These are phyloP conservation scores for Nansenia antarctica DNA, from an alignment of 2,113 vertebrate species.

Conservation along the genomic window DNA sequence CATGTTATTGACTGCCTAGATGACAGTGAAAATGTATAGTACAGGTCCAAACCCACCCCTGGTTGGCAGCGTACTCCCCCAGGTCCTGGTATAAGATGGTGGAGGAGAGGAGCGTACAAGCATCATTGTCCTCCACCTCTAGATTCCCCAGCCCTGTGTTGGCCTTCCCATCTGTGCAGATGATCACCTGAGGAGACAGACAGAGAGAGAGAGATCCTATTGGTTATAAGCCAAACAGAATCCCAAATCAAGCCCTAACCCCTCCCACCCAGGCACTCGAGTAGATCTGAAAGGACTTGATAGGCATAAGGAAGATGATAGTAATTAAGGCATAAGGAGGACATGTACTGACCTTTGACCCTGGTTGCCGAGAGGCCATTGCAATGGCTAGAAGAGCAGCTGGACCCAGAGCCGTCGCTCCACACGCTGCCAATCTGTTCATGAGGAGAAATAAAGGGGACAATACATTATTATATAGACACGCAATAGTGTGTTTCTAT, in stretches of 20 bases:
- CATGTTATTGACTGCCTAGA: too few species aligned
- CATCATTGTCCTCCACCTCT: conserved; percentile 63
- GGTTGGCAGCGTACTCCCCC: conserved; percentile 65
- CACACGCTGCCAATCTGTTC: conserved; percentile 64
- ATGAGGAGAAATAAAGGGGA: not conserved
- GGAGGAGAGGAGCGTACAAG: conserved; percentile 62
- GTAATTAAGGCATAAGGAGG: not conserved
- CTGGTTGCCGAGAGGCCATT: conserved; percentile 73
- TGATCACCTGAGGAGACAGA: conserved; percentile 71
- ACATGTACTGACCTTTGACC: conserved; percentile 70
- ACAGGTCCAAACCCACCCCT: conserved; percentile 57
- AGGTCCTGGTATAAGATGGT: conserved; percentile 76
- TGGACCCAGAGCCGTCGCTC: conserved; percentile 75
- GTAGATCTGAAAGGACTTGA: too few species aligned
- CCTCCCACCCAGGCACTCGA: too few species aligned
- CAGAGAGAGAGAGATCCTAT: not conserved
- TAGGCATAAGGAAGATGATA: too few species aligned
- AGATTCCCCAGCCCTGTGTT: conserved; percentile 75
- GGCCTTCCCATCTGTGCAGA: conserved; percentile 79
- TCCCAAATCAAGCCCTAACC: too few species aligned
- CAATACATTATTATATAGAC: not conserved
- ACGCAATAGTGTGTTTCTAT: too few species aligned
- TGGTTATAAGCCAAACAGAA: not conserved
- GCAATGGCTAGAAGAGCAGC: conserved; percentile 72
- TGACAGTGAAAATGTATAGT: not conserved